A percentile compares a stretch with the other conserved stretches of the same genome.
Evolutionary conservation across 1,140 invertebrate species (phyloP).

Genomic region (Drosophila subpulchrella): DNA sequence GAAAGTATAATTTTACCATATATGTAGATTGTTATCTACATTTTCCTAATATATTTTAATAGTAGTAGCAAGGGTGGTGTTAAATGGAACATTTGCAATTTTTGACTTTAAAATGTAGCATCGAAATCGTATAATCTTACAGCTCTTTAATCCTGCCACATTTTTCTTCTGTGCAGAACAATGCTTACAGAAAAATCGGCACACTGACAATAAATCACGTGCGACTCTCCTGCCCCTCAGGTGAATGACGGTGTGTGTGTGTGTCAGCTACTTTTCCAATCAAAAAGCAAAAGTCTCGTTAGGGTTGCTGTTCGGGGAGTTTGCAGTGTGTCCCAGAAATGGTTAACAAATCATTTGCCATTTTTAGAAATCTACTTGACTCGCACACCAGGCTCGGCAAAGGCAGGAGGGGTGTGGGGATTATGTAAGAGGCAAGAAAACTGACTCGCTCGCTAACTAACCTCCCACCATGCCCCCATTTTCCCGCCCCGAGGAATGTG

Average conservation of each 20-base stretch:
- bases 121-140: not conserved
- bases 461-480: constrained; percentile 7
- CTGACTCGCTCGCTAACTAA: constrained; percentile 59
- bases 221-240: constrained; percentile 40
- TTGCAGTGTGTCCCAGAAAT: constrained; percentile 49
- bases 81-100: too few relatives aligned
- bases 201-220: constrained; percentile 77
- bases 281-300: constrained; percentile 57
- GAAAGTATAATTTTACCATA: too few relatives aligned
- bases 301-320: constrained; percentile 19
- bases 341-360: constrained; percentile 75
- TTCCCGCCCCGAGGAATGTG: constrained; percentile 14
- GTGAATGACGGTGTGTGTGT: constrained; percentile 32
- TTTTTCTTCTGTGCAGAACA: constrained; percentile 25
- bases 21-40: too few relatives aligned
- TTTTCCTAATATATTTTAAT: too few relatives aligned
- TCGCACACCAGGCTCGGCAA: constrained; percentile 34
- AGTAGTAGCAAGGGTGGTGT: too few relatives aligned
- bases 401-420: not conserved
- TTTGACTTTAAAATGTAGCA: not conserved
- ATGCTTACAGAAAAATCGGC: constrained; percentile 44
- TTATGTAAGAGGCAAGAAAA: constrained; percentile 62
- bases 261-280: constrained; percentile 51
- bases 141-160: not conserved
- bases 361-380: constrained; percentile 76